A percentile compares a stretch with the other conserved stretches of the same genome.
Evolutionary conservation across 2,797 vertebrate species (phyloP).

Genomic region (Esox lucius): DNA sequence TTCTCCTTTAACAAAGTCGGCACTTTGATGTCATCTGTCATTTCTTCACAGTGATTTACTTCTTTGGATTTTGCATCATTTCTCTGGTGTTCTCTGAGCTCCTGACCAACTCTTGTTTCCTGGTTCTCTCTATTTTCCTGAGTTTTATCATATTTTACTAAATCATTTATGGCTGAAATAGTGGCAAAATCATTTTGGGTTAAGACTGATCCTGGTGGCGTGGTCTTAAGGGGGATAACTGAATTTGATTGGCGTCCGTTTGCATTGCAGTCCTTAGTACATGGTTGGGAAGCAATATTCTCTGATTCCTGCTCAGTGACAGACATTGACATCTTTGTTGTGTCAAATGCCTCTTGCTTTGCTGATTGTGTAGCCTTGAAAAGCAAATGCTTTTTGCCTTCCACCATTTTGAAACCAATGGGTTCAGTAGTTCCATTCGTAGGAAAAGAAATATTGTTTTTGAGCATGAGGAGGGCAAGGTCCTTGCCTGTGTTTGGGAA

Average conservation of each 20-base stretch:
- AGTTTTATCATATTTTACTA: conserved; percentile 17
- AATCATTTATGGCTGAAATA: conserved; percentile 26
- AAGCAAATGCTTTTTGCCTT: conserved; percentile 75
- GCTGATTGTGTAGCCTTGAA: conserved; percentile 71
- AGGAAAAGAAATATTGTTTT: conserved; percentile 86
- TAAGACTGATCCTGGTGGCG: conserved; percentile 34
- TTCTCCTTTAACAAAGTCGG: conserved; percentile 33
- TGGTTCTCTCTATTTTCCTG: conserved; percentile 62
- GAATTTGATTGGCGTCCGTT: conserved; percentile 42
- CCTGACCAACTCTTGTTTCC: conserved; percentile 33
- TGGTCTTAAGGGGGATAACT: conserved; percentile 6
- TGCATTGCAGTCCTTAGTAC: conserved; percentile 28
- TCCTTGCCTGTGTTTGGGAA: conserved; percentile 74
- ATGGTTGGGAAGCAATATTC: conserved; percentile 31
- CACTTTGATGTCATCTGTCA: conserved; percentile 24
- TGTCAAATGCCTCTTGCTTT: conserved; percentile 47
- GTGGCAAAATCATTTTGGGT: conserved; percentile 29
- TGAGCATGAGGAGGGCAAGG: conserved; percentile 81
- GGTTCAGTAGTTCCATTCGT: conserved; percentile 82
- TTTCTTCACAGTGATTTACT: conserved; percentile 23
- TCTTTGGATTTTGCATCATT: conserved; percentile 30
- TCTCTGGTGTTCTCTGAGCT: conserved; percentile 23
- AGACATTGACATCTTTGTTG: conserved; percentile 50
- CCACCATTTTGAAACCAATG: conserved; percentile 82
- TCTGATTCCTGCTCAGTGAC: conserved; percentile 41